Evolutionary conservation across 2,113 vertebrate genomes (phyloP), one percentile per base, ranked within the genome.

Genomic region (Varanus komodoensis): DNA sequence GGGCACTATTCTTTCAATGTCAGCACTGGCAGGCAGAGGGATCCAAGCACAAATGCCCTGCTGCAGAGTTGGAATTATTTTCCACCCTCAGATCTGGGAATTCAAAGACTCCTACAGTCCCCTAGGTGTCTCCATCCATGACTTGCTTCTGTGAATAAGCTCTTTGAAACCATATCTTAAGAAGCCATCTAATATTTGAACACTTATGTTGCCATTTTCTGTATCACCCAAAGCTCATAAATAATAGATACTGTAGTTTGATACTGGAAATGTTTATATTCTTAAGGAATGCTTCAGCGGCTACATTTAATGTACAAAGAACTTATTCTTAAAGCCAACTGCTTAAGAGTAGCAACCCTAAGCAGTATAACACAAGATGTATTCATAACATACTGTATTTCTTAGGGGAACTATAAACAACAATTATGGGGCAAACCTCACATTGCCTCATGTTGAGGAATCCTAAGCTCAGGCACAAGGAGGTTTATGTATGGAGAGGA

Each of bases 341-440:
- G 38, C 27, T 84, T 77, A 77, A 69, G 38, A 75, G 81, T 34
- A 61, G 64, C 27, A 32, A 61, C 17, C 27, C 52, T 64, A 8
- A 61, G 34, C 68, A 32, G 29, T 8, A 52, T 83, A 64, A 89
- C 69, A 89, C 52, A 48, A 74, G 68, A 21, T 73, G 81, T 52
- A 83, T 89, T 74, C 69, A 48, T 83, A 71, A 27, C 38, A 64
- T 74, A 34, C 34, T 89, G 79, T 44, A 75, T 61, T 89, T 73
- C 88, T 54, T 67, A 67, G 38, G 81, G 88, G 80, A 67, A 77
- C 71, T 75, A 67, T 89, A 89, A 89, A 75, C 88, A 89, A 89
- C 80, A 82, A 88, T 73, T 77, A 77, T 44, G 52, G n/a, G 48
- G 64, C 27, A 89, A 75, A 75, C 29, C 52, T 64, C 71, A 89